These are phyloP conservation scores for Thamnophis sirtalis DNA, from an alignment of 2,113 vertebrate species.

Conservation along the genomic window DNA sequence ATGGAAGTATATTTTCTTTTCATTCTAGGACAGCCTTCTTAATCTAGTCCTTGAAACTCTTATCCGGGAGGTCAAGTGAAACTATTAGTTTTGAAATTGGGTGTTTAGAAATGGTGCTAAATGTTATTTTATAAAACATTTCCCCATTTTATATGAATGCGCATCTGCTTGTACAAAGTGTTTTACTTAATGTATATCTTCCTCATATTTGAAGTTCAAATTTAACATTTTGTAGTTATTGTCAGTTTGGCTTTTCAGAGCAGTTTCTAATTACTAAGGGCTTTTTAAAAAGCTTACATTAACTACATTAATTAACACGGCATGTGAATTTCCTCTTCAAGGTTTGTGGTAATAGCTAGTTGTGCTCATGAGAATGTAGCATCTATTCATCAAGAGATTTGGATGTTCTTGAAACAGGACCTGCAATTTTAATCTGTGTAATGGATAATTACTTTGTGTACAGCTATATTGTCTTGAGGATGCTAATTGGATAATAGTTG, in stretches of 20 bases:
- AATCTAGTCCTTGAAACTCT: neutral
- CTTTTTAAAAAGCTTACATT: neutral
- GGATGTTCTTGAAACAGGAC: conserved; percentile 21
- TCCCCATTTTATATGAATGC: neutral
- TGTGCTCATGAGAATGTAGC: conserved; percentile 4
- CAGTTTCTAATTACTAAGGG: neutral
- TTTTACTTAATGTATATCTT: neutral
- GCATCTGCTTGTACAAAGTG: neutral
- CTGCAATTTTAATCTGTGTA: neutral
- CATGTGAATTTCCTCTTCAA: neutral
- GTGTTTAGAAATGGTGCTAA: neutral
- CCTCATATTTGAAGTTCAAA: neutral
- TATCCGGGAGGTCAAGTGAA: neutral
- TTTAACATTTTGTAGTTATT: neutral
- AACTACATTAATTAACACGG: neutral
- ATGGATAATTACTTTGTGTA: neutral
- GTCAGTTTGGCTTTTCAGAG: neutral
- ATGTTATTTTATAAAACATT: neutral
- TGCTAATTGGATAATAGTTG: conserved; percentile 12
- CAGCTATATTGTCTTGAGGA: neutral
- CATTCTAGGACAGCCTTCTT: neutral
- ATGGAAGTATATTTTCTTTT: neutral
- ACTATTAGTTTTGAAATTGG: neutral
- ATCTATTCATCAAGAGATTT: conserved; percentile 8
- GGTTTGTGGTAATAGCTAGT: neutral